A percentile compares a stretch with the other conserved stretches of the same genome.
Evolutionary conservation across 1,140 invertebrate species (phyloP).

Genomic region (Bradynema listronoti): DNA sequence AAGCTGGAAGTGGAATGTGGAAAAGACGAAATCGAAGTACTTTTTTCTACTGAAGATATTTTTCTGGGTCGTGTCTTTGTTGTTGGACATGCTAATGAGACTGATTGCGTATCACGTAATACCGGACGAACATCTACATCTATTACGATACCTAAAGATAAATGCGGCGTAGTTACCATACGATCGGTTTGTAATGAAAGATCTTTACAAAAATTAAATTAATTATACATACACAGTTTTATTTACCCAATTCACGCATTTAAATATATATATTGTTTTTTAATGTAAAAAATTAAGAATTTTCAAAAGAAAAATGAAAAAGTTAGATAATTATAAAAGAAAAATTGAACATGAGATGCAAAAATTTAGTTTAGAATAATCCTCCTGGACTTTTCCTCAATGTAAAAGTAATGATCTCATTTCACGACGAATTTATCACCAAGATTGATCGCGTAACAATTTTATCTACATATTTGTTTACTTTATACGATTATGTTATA

Average conservation of each 20-base stretch:
- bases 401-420: conserved; percentile 54
- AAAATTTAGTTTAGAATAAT: conserved; percentile 31
- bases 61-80: conserved; percentile 51
- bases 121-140: conserved; percentile 47
- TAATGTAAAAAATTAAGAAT: too few species aligned
- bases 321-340: too few species aligned
- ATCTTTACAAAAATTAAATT: not conserved
- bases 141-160: conserved; percentile 45
- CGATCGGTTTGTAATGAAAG: conserved; percentile 45
- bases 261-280: too few species aligned
- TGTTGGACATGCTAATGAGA: conserved; percentile 51
- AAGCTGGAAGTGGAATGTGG: conserved; percentile 52
- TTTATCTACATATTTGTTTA: conserved; percentile 1
- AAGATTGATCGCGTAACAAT: conserved; percentile 35
- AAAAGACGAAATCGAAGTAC: conserved; percentile 52
- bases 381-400: conserved; percentile 53
- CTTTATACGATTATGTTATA: not conserved
- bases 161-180: conserved; percentile 51
- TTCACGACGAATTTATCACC: conserved; percentile 53
- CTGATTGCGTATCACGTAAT: conserved; percentile 44
- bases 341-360: too few species aligned
- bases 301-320: too few species aligned
- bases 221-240: conserved; percentile 5
- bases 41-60: conserved; percentile 49
- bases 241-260: not conserved